Conservation (phyloP, 2,888 invertebrate genomes). For the Penaeus monodon region DNA sequence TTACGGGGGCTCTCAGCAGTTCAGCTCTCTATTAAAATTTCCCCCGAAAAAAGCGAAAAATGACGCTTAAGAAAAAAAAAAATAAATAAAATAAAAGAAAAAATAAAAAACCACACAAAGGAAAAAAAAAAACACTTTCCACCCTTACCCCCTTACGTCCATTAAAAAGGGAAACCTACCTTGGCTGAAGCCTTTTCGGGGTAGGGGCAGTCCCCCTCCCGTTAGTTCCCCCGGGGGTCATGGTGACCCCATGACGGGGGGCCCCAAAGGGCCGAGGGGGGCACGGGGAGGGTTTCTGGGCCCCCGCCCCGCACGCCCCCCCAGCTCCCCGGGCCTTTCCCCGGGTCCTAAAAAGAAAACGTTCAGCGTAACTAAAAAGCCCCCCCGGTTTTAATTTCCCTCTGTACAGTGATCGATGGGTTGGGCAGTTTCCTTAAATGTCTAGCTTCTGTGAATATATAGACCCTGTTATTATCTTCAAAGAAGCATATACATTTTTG, state of each 20-base stretch:
- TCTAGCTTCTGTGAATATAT: no score
- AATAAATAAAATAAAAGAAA: no score
- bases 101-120: no score
- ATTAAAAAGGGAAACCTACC: slow-evolving; percentile 21
- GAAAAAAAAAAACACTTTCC: background rate
- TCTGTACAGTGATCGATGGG: no score
- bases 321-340: slow-evolving; percentile 61
- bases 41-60: no score
- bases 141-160: background rate
- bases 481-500: no score
- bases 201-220: slow-evolving; percentile 64
- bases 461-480: no score
- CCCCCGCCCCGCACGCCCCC: slow-evolving; percentile 62
- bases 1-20: slow-evolving; percentile 12
- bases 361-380: background rate
- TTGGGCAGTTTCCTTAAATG: no score
- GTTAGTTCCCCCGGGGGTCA: slow-evolving; percentile 40
- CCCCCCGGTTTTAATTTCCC: no score
- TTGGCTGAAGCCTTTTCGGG: slow-evolving; percentile 64
- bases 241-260: background rate
- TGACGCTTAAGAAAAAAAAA: no score
- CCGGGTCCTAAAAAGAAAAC: slow-evolving; percentile 60
- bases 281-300: slow-evolving; percentile 4
- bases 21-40: background rate
- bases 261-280: background rate